A percentile compares a stretch with the other conserved stretches of the same genome.
These are phyloP conservation scores for Zoanthus sociatus DNA, from an alignment of 92 coral and sea anemone species.

Conservation along the genomic window DNA sequence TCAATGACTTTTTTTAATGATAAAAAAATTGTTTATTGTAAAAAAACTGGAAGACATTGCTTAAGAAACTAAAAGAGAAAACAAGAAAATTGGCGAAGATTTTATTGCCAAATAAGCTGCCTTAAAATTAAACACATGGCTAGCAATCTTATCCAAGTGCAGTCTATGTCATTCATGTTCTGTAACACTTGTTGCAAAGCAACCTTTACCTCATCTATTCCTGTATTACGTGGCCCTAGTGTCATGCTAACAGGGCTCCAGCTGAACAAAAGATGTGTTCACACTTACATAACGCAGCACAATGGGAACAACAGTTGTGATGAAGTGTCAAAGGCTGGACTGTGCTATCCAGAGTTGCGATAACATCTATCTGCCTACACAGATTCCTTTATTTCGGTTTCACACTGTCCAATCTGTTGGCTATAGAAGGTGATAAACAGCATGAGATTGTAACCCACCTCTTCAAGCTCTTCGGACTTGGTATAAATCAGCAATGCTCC, in stretches of 20 bases:
- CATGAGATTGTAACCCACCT: slow-evolving; percentile 42
- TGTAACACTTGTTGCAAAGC: slow-evolving; percentile 53
- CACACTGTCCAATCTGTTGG: slow-evolving; percentile 67
- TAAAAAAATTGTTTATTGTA: no score
- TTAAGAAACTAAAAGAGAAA: no score
- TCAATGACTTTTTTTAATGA: no score
- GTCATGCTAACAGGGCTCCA: slow-evolving; percentile 11
- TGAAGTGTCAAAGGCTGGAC: slow-evolving; percentile 53
- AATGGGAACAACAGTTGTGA: slow-evolving; percentile 71
- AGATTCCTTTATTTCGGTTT: slow-evolving; percentile 70
- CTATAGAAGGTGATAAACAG: slow-evolving; percentile 66
- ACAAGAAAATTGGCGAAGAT: no score
- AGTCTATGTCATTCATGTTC: slow-evolving; percentile 27
- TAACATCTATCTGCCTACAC: slow-evolving; percentile 62
- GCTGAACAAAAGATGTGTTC: slow-evolving; percentile 36
- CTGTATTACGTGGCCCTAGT: slow-evolving; percentile 35
- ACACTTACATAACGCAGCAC: slow-evolving; percentile 62
- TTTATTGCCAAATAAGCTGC: no score
- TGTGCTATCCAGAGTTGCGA: slow-evolving; percentile 63
- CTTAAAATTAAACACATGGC: no score
- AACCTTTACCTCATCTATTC: slow-evolving; percentile 33
- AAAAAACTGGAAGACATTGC: no score
- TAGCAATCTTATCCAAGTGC: no score
- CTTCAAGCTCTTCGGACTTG: slow-evolving; percentile 26
- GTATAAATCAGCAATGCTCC: slow-evolving; percentile 4